Base-by-base conservation (phyloP, 2,797 vertebrate genomes). In the Arctocebus calabarensis region DNA sequence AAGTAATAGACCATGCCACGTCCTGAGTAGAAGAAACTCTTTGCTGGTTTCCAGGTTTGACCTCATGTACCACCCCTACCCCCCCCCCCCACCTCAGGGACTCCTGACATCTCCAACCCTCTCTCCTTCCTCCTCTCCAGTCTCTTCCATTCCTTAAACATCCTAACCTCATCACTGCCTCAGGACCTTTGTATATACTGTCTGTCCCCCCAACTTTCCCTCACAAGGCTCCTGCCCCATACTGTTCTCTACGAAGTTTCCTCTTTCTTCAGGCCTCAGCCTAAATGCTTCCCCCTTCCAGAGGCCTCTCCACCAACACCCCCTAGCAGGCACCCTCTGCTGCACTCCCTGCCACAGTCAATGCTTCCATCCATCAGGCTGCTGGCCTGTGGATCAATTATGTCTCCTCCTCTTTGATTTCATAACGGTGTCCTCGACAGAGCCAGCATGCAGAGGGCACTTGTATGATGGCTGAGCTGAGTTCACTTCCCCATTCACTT, bases 351-450 rank as follows among this genome's bases (percentile, higher is more conserved):
- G 40, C 73, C 73, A 32, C 14, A 3, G 66, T 10, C n/a, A n/a
- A 17, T 9, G 27, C 73, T 75, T 75, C 13, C 6, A 75, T 25
- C 79, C 25, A 12, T 32, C 23, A 1, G 19, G 7, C 62, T 19
- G 19, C 6, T 12, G 19, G 29, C 20, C 45, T 32, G 8, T 2
- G 10, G 16, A 7, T 75, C 12, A 23, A 34, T n/a, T 11, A 2
- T 1, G 17, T 19, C 22, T 27, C 64, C 52, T 1, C 37, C 88
- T 68, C 32, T 16, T n/a, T 68, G n/a, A 40, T 3, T 11, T 45
- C 25, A 10, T 20, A 0, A 48, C 0, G 9, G 61, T 0, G 2
- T 16, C 7, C 84, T 22, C 64, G 0, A 45, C 52, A 11, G 52
- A 25, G 52, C 1, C 13, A 10, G 78, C 25, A 59, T 19, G 13